Percentiles rank a stretch among this genome's conserved stretches.
Evolutionary conservation across 2,797 vertebrate genomes (phyloP).

Genomic region (Distichodus sexfasciatus): DNA sequence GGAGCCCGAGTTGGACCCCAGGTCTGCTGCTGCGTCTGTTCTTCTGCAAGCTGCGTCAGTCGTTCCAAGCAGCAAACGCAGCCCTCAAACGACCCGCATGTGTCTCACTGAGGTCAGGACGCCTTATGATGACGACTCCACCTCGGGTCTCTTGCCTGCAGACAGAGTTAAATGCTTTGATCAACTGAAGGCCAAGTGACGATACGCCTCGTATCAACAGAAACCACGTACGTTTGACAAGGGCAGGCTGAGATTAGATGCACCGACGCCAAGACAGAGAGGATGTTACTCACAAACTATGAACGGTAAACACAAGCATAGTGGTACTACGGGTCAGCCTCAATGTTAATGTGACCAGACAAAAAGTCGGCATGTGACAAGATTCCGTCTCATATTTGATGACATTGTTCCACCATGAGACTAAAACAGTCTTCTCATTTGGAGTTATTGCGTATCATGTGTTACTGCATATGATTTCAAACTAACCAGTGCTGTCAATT

Average conservation of each 20-base stretch:
- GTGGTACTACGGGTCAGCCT: neutral
- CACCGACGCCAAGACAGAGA: neutral
- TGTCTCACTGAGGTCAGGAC: slow-evolving; percentile 6
- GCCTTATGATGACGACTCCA: slow-evolving; percentile 40
- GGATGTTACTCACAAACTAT: neutral
- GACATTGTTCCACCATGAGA: too few species aligned
- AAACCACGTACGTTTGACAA: too few species aligned
- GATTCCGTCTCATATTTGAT: neutral
- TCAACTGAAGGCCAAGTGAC: neutral
- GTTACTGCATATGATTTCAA: neutral
- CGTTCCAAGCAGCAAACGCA: slow-evolving; percentile 13
- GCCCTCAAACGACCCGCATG: slow-evolving; percentile 11
- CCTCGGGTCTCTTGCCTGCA: slow-evolving; percentile 44
- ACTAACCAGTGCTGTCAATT: neutral
- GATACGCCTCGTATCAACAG: too few species aligned
- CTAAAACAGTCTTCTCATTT: too few species aligned
- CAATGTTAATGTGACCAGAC: neutral
- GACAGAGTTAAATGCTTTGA: neutral
- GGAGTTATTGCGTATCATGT: too few species aligned
- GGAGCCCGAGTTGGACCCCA: slow-evolving; percentile 10
- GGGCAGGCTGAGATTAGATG: too few species aligned
- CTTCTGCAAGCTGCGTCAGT: neutral
- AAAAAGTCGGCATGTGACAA: neutral
- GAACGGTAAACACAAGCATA: neutral
- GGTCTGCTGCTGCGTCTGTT: slow-evolving; percentile 7